Evolutionary conservation across 2,113 vertebrate genomes (phyloP).

Genomic region (Raphicerus campestris): DNA sequence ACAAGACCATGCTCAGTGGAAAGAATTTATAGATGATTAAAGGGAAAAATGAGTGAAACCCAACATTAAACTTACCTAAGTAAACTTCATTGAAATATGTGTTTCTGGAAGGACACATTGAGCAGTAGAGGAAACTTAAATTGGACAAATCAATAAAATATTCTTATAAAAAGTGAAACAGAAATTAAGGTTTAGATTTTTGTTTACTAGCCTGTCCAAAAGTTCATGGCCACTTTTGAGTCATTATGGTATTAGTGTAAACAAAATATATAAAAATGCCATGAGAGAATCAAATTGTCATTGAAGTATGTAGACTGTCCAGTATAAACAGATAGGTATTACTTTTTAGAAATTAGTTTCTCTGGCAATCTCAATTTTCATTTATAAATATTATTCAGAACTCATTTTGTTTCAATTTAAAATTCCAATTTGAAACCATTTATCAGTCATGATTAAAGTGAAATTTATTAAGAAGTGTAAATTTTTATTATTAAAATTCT

Average conservation of each 20-base stretch:
- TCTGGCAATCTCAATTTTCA: not conserved
- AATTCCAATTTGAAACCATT: not conserved
- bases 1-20: not conserved
- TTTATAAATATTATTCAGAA: not conserved
- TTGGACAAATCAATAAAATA: not conserved
- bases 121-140: not conserved
- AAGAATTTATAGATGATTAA: not conserved
- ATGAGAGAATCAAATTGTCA: not conserved
- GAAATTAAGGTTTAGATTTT: slow-evolving; percentile 8
- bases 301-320: not conserved
- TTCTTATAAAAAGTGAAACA: not conserved
- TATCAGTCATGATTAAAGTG: not conserved
- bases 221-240: not conserved
- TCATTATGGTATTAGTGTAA: not conserved
- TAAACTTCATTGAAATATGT: not conserved
- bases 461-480: not conserved
- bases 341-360: not conserved
- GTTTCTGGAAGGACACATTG: not conserved
- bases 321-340: not conserved
- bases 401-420: not conserved
- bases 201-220: not conserved
- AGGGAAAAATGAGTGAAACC: not conserved
- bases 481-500: not conserved
- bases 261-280: not conserved
- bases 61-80: not conserved